These are phyloP conservation scores for Acrossocheilus fasciatus DNA, from an alignment of 2,797 vertebrate genomes.

Conservation along the genomic window DNA sequence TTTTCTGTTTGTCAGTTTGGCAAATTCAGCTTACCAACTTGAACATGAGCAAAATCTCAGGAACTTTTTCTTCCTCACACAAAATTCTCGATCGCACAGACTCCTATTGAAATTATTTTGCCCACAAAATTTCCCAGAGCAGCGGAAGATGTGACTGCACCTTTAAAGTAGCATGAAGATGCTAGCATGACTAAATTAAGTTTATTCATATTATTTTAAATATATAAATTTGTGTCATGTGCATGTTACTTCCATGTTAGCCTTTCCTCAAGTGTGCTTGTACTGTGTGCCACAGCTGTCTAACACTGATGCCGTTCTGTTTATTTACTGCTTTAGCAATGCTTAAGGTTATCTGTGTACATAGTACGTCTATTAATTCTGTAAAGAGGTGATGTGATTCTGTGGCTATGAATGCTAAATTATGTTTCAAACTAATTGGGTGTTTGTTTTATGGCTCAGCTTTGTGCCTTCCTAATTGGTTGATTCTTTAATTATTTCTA, in stretches of 20 bases:
- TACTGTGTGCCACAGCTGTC: constrained; percentile 5
- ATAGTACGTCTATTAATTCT: constrained; percentile 50
- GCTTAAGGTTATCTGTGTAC: constrained; percentile 46
- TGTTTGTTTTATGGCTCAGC: constrained; percentile 59
- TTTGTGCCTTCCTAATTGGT: constrained; percentile 49
- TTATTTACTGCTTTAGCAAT: constrained; percentile 12
- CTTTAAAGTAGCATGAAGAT: neutral
- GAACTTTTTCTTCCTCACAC: neutral
- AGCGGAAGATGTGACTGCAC: neutral
- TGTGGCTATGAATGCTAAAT: constrained; percentile 40
- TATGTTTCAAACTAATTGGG: constrained; percentile 55
- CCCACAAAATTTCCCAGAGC: neutral
- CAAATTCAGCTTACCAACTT: neutral
- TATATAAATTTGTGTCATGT: neutral
- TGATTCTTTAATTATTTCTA: constrained; percentile 59
- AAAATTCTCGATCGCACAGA: neutral
- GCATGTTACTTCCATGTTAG: neutral
- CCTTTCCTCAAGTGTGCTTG: constrained; percentile 1
- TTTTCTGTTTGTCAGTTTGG: neutral
- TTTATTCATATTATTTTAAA: neutral
- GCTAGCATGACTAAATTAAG: neutral
- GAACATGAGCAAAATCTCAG: neutral
- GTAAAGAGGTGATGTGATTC: constrained; percentile 53
- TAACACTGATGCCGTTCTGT: neutral
- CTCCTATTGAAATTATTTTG: neutral